Evolutionary conservation across 1,140 invertebrate species (phyloP).

Genomic region (Heliconius melpomene): DNA sequence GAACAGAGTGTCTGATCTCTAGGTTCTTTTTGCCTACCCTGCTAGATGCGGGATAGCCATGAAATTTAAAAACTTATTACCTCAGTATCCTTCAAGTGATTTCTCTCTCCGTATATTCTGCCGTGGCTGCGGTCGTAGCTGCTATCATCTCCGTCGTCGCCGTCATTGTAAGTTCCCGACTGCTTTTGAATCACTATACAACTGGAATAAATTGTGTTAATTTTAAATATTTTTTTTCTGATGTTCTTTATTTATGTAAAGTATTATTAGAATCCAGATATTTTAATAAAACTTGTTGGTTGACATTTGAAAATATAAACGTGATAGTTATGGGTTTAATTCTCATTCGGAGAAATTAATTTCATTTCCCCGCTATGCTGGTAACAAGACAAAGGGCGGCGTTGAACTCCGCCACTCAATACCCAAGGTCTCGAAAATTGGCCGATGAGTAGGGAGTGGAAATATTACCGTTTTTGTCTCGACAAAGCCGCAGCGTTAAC

Average conservation of each 20-base stretch:
- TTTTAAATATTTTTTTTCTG: too few species aligned
- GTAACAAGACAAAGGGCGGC: not conserved
- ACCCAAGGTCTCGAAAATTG: too few species aligned
- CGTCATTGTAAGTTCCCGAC: slow-evolving; percentile 57
- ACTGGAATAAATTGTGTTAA: slow-evolving; percentile 71
- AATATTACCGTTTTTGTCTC: slow-evolving; percentile 25
- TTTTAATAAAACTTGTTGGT: too few species aligned
- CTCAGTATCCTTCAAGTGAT: slow-evolving; percentile 19
- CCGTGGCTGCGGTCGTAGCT: not conserved
- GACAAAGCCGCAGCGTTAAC: not conserved
- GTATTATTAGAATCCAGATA: too few species aligned
- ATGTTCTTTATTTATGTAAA: not conserved
- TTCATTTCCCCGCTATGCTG: too few species aligned
- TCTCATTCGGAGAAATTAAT: too few species aligned
- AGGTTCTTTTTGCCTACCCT: too few species aligned
- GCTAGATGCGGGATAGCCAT: too few species aligned
- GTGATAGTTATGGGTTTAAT: too few species aligned
- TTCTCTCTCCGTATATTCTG: not conserved
- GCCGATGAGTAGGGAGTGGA: not conserved
- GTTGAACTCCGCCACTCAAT: not conserved
- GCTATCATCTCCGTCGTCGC: slow-evolving; percentile 49
- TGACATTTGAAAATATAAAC: too few species aligned
- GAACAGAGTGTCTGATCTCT: not conserved
- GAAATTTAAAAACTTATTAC: not conserved
- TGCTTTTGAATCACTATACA: slow-evolving; percentile 82